phyloP scores from a whole-genome alignment of 2,113 vertebrate species.

The Carassius gibelio region DNA sequence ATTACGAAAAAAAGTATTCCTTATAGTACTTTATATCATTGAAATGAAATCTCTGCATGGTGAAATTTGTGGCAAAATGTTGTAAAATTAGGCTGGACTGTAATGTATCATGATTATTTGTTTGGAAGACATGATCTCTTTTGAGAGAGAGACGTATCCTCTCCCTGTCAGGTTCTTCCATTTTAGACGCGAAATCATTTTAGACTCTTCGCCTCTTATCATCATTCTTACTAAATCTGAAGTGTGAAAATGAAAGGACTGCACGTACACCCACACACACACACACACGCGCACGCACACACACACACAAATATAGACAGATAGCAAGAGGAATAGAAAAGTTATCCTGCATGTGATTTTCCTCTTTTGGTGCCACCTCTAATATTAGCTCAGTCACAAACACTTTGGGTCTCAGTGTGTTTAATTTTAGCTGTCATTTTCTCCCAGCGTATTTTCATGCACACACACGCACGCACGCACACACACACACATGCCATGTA shows the following conservation, averaged over 20 bases:
- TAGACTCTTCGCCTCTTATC: conserved; percentile 2
- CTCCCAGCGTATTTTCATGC: conserved; percentile 1
- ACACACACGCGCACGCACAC: neutral
- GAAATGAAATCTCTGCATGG: neutral
- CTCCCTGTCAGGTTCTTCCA: neutral
- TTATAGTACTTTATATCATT: neutral
- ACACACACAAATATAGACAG: conserved; percentile 6
- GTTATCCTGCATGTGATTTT: conserved; percentile 37
- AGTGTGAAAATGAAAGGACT: neutral
- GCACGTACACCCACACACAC: neutral
- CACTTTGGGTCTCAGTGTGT: conserved; percentile 39
- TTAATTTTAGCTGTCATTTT: conserved; percentile 63
- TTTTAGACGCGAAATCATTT: conserved; percentile 2
- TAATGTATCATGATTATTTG: conserved; percentile 30
- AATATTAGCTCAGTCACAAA: conserved; percentile 54
- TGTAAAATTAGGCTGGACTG: neutral
- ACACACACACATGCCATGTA: conserved; percentile 14
- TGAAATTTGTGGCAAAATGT: neutral
- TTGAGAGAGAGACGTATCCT: conserved; percentile 7
- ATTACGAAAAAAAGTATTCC: neutral
- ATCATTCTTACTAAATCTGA: conserved; percentile 23
- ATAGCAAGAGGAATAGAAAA: conserved; percentile 27
- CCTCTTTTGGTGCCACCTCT: conserved; percentile 43
- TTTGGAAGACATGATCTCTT: conserved; percentile 26
- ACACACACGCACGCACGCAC: neutral